A percentile compares a stretch with the other conserved stretches of the same genome.
phyloP scores from a whole-genome alignment of 2,113 vertebrate species.

The Gobius niger region DNA sequence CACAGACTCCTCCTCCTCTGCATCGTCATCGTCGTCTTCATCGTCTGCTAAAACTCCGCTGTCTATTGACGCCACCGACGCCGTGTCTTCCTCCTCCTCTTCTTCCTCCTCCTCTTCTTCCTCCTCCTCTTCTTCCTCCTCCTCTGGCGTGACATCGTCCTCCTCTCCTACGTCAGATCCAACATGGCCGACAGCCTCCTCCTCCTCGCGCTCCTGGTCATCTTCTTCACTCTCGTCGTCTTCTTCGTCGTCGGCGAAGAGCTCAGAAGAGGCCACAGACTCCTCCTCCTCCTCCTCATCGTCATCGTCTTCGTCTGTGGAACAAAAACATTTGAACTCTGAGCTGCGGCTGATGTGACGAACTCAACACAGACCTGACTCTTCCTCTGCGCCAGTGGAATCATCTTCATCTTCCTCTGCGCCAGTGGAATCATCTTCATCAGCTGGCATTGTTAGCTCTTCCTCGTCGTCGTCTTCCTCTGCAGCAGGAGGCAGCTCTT shows the following conservation, averaged over 20 bases:
- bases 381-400: background rate
- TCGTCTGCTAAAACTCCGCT: conserved; percentile 54
- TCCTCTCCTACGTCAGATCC: conserved; percentile 21
- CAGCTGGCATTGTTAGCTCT: background rate
- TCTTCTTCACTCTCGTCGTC: conserved; percentile 55
- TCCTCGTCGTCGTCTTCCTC: background rate
- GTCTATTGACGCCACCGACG: conserved; percentile 43
- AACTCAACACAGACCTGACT: background rate
- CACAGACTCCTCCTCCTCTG: background rate
- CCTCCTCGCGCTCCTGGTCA: conserved; percentile 4
- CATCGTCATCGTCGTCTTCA: background rate
- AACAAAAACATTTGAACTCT: no score
- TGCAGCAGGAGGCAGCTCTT: no score
- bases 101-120: conserved; percentile 9
- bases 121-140: background rate
- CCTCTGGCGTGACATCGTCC: background rate
- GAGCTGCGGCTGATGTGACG: no score
- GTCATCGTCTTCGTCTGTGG: conserved; percentile 28
- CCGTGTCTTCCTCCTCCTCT: background rate
- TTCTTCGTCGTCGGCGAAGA: conserved; percentile 70
- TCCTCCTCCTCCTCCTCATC: conserved; percentile 31
- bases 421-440: background rate
- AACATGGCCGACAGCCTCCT: conserved; percentile 4
- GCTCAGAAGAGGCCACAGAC: conserved; percentile 63
- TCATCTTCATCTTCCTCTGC: background rate